Conservation (phyloP, 1,140 invertebrate species). For the Proctacanthus coquilletti region DNA sequence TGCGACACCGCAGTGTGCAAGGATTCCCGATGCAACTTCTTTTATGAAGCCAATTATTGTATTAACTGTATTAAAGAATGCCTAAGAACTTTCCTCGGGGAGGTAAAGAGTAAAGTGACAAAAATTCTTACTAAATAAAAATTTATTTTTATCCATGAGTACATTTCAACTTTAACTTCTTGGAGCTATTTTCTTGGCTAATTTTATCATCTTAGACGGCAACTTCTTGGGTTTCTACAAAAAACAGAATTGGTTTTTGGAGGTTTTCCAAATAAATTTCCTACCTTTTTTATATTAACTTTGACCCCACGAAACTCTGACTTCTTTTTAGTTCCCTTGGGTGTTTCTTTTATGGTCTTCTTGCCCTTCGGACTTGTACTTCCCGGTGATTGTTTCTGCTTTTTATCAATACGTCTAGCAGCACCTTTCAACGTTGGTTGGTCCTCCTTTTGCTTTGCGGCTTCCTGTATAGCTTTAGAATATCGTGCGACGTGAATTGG, state of each 20-base stretch:
- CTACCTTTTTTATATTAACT: background rate
- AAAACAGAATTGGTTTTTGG: slow-evolving; percentile 7
- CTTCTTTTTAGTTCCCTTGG: background rate
- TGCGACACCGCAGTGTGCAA: too few relatives aligned
- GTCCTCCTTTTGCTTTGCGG: slow-evolving; percentile 15
- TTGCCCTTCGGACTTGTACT: background rate
- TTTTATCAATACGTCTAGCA: background rate
- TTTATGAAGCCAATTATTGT: too few relatives aligned
- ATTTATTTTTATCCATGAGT: too few relatives aligned
- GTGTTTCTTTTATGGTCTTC: background rate
- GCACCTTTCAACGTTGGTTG: background rate
- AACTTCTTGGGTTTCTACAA: slow-evolving; percentile 12
- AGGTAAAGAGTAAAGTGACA: too few relatives aligned
- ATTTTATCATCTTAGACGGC: slow-evolving; percentile 11
- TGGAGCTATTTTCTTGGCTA: slow-evolving; percentile 28
- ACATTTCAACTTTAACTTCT: too few relatives aligned
- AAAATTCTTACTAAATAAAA: too few relatives aligned
- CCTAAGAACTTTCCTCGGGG: too few relatives aligned
- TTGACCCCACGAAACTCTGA: background rate
- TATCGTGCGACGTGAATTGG: slow-evolving; percentile 26
- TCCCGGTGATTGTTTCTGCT: background rate
- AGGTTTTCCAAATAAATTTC: slow-evolving; percentile 6
- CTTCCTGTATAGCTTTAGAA: too few relatives aligned
- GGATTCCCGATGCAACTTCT: too few relatives aligned
- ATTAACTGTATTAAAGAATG: too few relatives aligned